These are phyloP conservation scores for Fragum sueziense DNA, from an alignment of 2,888 invertebrate species.

Conservation along the genomic window DNA sequence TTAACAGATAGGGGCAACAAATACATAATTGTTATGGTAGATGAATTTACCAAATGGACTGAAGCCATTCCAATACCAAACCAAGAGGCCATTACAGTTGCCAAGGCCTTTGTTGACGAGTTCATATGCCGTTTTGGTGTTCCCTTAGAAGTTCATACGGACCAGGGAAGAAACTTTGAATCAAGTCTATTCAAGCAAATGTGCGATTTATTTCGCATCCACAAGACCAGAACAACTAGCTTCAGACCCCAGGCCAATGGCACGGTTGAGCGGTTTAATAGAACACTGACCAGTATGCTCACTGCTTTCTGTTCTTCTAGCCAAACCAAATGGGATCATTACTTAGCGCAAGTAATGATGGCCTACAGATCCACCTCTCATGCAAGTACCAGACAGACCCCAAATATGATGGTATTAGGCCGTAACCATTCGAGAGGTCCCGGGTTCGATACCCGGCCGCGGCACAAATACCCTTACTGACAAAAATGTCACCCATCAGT, in stretches of 20 bases:
- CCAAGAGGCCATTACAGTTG: neutral
- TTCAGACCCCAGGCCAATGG: neutral
- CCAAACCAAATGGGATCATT: too few relatives aligned
- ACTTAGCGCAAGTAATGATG: too few relatives aligned
- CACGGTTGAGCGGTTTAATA: neutral
- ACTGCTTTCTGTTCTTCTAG: too few relatives aligned
- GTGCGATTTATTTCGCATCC: neutral
- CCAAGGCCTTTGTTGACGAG: neutral
- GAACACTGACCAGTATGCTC: too few relatives aligned
- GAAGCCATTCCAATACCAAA: neutral
- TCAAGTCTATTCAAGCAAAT: neutral
- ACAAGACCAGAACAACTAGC: neutral
- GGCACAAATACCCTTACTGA: too few relatives aligned
- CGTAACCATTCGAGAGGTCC: too few relatives aligned
- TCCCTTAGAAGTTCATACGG: neutral
- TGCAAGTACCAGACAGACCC: too few relatives aligned
- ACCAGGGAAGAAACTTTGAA: neutral
- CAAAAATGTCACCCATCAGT: too few relatives aligned
- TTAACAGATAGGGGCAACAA: conserved; percentile 5
- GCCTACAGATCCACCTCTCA: too few relatives aligned
- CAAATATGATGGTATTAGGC: too few relatives aligned
- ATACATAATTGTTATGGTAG: neutral
- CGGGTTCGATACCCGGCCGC: too few relatives aligned
- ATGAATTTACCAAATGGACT: neutral
- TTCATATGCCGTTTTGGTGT: neutral